Base-by-base conservation (phyloP, 2,888 invertebrate genomes). In the Lithosia quadra region DNA sequence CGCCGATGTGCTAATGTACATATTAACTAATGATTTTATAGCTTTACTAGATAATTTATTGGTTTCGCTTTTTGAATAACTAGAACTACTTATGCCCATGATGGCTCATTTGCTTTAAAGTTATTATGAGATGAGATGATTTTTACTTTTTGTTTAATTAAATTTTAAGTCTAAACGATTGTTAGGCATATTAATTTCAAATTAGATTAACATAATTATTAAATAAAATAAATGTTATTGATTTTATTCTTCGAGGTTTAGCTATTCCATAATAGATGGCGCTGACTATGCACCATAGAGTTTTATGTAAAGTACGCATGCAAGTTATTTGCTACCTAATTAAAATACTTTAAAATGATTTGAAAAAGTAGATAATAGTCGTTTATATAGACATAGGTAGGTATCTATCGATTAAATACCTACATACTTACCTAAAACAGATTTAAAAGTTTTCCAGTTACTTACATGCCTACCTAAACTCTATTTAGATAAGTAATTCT, bases 231-330 rank as follows among this genome's bases (percentile, higher is more conserved):
- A n/a, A 9, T 3, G 67, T 67, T 58, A 69, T 78, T 56, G 76
- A 79, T 79, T n/a, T 70, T 65, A 56, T 68, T 11, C 2, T 39
- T 18, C 15, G 49, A 69, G 34, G 56, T 84, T 77, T 68, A 4
- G 78, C 92, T 90, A 90, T 84, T 88, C 84, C 62, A 43, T 76
- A 76, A 83, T 18, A 92, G 92, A 90, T 91, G 92, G 90, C 92
- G 88, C 69, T 71, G 66, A n/a, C 9, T 28, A 28, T 28, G 5
- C 5, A 28, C 28, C 18, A n/a, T n/a, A 49, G 18, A 18, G 15
- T 43, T 43, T 15, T 1, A n/a, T 43, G 2, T n/a, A 2, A 10
- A 1, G 8, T 2, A 8, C 0, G 8, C 49, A 9, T 18, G 1
- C n/a, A 0, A 5, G 43, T 49, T 49, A 0, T 49, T 49, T 8